phyloP scores from a whole-genome alignment of 2,888 invertebrate species.

The Netelia melanura region DNA sequence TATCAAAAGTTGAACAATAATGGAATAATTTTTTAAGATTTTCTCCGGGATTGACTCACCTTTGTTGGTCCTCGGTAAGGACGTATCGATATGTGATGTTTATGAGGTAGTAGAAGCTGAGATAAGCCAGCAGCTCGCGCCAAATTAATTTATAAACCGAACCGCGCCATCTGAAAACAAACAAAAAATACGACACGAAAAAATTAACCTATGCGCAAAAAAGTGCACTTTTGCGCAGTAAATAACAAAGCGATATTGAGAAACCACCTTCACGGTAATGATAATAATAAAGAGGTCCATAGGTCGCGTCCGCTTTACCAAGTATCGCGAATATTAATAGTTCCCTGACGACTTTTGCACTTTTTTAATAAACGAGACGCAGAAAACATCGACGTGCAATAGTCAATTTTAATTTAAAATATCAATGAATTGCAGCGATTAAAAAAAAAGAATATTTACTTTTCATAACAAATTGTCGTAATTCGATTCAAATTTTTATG shows the following conservation, averaged over 20 bases:
- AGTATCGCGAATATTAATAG: slow-evolving; percentile 67
- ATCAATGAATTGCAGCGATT: not conserved
- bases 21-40: slow-evolving; percentile 4
- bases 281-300: slow-evolving; percentile 8
- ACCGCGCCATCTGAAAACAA: slow-evolving; percentile 93
- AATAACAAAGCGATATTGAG: not conserved
- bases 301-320: slow-evolving; percentile 12
- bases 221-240: not conserved
- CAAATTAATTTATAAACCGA: slow-evolving; percentile 98
- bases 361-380: not conserved
- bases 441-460: not conserved
- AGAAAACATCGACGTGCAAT: not conserved
- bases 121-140: slow-evolving; percentile 95
- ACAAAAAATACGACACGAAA: not conserved
- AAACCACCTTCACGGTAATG: not conserved
- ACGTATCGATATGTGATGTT: slow-evolving; percentile 95
- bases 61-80: slow-evolving; percentile 92
- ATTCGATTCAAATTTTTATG: not conserved
- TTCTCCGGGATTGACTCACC: slow-evolving; percentile 86
- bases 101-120: slow-evolving; percentile 94
- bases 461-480: too few species aligned
- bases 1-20: not conserved
- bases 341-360: slow-evolving; percentile 23
- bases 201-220: not conserved
- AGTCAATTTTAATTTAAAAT: not conserved